Conservation (phyloP, 2,888 invertebrate species). For the Hoplodrina ambigua region DNA sequence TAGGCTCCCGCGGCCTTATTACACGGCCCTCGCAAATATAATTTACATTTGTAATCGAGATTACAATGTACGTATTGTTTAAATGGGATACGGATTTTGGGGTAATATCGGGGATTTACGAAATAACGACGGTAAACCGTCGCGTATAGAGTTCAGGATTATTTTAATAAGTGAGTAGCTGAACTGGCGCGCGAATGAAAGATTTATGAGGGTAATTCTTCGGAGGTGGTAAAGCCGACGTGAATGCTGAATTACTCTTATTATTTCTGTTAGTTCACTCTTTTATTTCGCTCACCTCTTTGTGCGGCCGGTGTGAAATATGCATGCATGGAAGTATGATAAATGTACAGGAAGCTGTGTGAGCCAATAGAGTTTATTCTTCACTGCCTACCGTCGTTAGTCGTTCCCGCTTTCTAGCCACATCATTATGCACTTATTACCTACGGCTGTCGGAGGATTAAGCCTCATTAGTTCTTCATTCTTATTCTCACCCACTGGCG, state of each 20-base stretch:
- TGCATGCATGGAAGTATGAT: constrained; percentile 52
- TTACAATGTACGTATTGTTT: constrained; percentile 68
- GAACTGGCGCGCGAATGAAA: constrained; percentile 66
- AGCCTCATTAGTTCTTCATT: constrained; percentile 56
- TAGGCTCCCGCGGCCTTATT: constrained; percentile 54
- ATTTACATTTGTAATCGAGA: constrained; percentile 71
- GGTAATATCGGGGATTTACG: constrained; percentile 56
- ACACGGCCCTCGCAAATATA: constrained; percentile 64
- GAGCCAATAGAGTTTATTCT: constrained; percentile 38
- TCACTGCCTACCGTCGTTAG: constrained; percentile 40
- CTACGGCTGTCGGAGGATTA: constrained; percentile 44
- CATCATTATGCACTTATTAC: constrained; percentile 58
- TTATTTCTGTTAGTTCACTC: constrained; percentile 66
- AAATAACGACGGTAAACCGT: constrained; percentile 67
- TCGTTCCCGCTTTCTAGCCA: constrained; percentile 38
- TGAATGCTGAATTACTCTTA: constrained; percentile 65
- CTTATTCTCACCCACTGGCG: constrained; percentile 36
- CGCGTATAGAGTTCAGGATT: constrained; percentile 66
- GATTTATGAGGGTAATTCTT: constrained; percentile 73
- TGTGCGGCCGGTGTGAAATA: constrained; percentile 56
- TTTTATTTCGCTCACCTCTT: constrained; percentile 65
- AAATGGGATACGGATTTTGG: constrained; percentile 66
- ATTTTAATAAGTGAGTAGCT: constrained; percentile 62
- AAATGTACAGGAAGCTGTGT: constrained; percentile 54
- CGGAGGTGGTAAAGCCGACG: constrained; percentile 68